These are phyloP conservation scores for Leistus spinibarbis DNA, from an alignment of 2,888 invertebrate species.

Conservation along the genomic window DNA sequence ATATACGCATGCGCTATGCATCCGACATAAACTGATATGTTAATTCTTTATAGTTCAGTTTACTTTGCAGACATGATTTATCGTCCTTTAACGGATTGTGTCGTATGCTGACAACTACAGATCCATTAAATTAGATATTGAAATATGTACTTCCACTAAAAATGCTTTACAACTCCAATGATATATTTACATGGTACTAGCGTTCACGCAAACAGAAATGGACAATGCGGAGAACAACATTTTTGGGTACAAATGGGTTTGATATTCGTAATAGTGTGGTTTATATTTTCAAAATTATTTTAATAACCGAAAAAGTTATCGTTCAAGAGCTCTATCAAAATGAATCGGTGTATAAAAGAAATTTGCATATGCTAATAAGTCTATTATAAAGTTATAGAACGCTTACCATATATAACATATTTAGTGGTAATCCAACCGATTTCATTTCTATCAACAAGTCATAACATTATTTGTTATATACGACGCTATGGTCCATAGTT, in stretches of 20 bases:
- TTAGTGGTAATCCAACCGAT: conserved; percentile 9
- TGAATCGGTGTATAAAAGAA: not conserved
- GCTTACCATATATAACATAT: not conserved
- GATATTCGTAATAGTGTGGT: too few relatives aligned
- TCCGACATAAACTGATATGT: not conserved
- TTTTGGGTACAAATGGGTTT: too few relatives aligned
- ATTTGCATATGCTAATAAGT: not conserved
- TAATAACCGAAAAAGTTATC: too few relatives aligned
- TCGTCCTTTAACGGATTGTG: not conserved
- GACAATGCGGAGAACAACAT: too few relatives aligned
- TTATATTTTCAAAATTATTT: too few relatives aligned
- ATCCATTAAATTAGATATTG: not conserved
- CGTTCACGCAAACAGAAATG: too few relatives aligned
- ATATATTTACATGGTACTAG: too few relatives aligned
- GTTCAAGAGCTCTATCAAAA: too few relatives aligned
- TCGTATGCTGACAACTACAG: not conserved
- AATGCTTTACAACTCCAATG: not conserved
- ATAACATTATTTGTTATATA: conserved; percentile 27
- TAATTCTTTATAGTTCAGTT: conserved; percentile 7
- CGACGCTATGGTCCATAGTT: conserved; percentile 9
- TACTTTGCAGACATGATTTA: not conserved
- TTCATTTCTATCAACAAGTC: conserved; percentile 35
- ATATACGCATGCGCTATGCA: not conserved
- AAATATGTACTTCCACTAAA: not conserved
- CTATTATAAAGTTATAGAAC: not conserved